Evolutionary conservation across 2,113 vertebrate species (phyloP).

Genomic region (Calidris pugnax): DNA sequence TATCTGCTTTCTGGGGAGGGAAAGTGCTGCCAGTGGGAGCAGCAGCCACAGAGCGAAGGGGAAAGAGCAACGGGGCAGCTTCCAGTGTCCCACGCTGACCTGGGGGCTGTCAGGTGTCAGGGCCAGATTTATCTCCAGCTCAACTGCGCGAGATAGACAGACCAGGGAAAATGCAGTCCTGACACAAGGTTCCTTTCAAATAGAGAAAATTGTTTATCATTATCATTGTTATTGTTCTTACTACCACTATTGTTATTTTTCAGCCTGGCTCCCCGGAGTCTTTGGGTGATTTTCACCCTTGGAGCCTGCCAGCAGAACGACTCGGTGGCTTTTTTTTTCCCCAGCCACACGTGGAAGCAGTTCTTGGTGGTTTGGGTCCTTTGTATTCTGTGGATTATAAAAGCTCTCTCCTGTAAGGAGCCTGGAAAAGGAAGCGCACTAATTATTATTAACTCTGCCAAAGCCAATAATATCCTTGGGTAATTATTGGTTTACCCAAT

Average conservation of each 20-base stretch:
- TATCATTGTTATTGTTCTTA: background rate
- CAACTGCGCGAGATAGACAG: background rate
- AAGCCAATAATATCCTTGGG: conserved; percentile 67
- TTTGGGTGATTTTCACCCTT: background rate
- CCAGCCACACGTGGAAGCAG: conserved; percentile 8
- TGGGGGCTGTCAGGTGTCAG: background rate
- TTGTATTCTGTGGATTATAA: conserved; percentile 21
- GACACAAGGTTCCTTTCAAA: background rate
- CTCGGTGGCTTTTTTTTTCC: rapidly evolving
- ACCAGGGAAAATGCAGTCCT: background rate
- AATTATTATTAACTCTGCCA: conserved; percentile 71
- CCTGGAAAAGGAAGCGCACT: conserved; percentile 39
- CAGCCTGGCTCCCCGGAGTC: background rate
- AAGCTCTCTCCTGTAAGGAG: conserved; percentile 50
- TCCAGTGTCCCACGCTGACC: background rate
- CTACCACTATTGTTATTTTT: background rate
- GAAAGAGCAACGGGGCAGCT: background rate
- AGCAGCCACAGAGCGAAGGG: background rate
- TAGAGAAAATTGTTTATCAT: background rate
- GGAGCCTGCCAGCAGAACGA: background rate
- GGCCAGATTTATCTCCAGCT: background rate
- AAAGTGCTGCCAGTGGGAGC: background rate
- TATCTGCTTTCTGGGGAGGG: background rate
- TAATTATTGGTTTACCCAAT: conserved; percentile 69
- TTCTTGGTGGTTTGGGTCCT: conserved; percentile 2